Evolutionary conservation across 2,888 invertebrate species (phyloP).

Genomic region (Allygus modestus): DNA sequence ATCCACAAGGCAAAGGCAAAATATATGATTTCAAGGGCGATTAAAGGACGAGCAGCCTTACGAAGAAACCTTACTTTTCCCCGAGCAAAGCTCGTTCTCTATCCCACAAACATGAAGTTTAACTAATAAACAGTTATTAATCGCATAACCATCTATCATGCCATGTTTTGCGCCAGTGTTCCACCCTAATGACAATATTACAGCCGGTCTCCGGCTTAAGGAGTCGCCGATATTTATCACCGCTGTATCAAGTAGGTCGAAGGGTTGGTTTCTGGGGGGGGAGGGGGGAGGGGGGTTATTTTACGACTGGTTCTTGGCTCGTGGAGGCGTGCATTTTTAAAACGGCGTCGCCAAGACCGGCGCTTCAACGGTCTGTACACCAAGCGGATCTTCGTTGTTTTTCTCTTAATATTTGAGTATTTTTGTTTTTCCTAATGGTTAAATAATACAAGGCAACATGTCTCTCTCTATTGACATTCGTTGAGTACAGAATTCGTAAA

Average conservation of each 20-base stretch:
- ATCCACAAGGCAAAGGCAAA: too few relatives aligned
- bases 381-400: slow-evolving; percentile 1
- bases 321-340: slow-evolving; percentile 61
- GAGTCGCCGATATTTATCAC: slow-evolving; percentile 16
- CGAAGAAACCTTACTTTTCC: too few relatives aligned
- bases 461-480: too few relatives aligned
- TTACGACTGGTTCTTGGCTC: slow-evolving; percentile 53
- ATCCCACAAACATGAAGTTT: too few relatives aligned
- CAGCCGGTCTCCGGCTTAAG: background rate
- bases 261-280: background rate
- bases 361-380: background rate
- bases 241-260: slow-evolving; percentile 20
- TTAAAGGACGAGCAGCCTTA: too few relatives aligned
- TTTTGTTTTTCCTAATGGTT: background rate
- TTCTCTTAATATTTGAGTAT: background rate
- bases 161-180: too few relatives aligned
- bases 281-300: slow-evolving; percentile 47
- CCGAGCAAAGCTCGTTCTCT: too few relatives aligned
- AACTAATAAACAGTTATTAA: too few relatives aligned
- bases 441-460: too few relatives aligned
- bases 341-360: slow-evolving; percentile 55
- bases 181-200: slow-evolving; percentile 19
- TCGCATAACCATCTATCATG: too few relatives aligned
- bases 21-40: too few relatives aligned
- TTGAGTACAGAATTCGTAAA: too few relatives aligned